Evolutionary conservation across 2,888 invertebrate genomes (phyloP).

Genomic region (Noctua pronuba): DNA sequence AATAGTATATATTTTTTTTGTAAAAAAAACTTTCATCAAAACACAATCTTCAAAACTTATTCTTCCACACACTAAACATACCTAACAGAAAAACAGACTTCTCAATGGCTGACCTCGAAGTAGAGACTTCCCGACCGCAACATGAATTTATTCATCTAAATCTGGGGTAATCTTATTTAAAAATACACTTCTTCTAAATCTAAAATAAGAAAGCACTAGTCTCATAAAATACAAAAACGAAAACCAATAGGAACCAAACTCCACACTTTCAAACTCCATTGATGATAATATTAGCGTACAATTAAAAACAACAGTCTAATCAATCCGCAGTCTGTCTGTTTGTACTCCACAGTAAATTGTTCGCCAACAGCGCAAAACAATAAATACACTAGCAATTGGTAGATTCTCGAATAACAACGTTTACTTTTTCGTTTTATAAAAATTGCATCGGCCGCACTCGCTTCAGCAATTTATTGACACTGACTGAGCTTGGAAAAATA

Average conservation of each 20-base stretch:
- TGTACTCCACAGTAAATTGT: constrained; percentile 55
- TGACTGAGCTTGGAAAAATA: constrained; percentile 57
- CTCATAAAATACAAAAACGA: constrained; percentile 46
- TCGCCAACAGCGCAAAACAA: constrained; percentile 64
- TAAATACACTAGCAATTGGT: constrained; percentile 68
- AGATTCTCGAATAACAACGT: constrained; percentile 69
- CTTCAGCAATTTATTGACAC: constrained; percentile 71
- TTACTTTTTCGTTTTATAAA: constrained; percentile 72
- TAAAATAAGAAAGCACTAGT: constrained; percentile 29
- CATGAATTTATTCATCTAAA: constrained; percentile 30
- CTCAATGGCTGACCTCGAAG: background rate
- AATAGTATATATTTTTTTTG: too few relatives aligned
- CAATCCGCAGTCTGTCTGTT: constrained; percentile 51
- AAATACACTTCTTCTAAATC: constrained; percentile 5
- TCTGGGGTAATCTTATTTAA: constrained; percentile 14
- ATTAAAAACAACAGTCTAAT: constrained; percentile 60
- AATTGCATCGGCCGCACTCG: constrained; percentile 72
- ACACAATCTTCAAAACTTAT: background rate
- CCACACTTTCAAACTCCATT: constrained; percentile 20
- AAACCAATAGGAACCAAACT: constrained; percentile 32
- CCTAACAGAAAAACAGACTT: background rate
- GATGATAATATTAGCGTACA: constrained; percentile 44
- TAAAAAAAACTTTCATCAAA: background rate
- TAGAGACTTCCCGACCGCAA: background rate
- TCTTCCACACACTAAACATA: constrained; percentile 12